phyloP scores from a whole-genome alignment of 2,113 vertebrate species.

The Pangasianodon gigas region DNA sequence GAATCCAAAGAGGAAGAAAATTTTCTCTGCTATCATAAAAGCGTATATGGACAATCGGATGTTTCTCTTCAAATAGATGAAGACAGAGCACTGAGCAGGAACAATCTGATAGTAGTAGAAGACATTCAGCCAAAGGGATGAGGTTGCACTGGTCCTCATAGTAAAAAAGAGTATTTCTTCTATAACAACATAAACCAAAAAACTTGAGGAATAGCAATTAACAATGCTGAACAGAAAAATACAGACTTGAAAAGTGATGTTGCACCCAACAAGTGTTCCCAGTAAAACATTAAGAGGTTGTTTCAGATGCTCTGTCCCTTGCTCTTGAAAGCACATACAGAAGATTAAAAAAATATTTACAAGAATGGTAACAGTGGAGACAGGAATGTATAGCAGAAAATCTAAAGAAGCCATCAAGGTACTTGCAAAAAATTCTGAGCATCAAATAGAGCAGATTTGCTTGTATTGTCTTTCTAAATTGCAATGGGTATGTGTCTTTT shows the following conservation, averaged over 20 bases:
- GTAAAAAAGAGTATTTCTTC: background rate
- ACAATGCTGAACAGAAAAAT: background rate
- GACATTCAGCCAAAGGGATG: slow-evolving; percentile 55
- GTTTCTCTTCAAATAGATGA: slow-evolving; percentile 60
- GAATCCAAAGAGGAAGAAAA: background rate
- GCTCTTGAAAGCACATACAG: slow-evolving; percentile 44
- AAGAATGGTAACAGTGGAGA: slow-evolving; percentile 27
- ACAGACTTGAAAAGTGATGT: slow-evolving; percentile 1
- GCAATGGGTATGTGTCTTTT: background rate
- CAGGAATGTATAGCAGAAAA: slow-evolving; percentile 35
- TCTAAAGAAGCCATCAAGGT: background rate
- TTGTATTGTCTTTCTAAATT: background rate
- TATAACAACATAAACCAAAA: background rate
- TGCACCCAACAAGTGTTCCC: slow-evolving; percentile 45
- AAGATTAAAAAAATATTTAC: slow-evolving; percentile 54
- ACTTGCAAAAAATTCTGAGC: background rate
- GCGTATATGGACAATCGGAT: slow-evolving; percentile 46
- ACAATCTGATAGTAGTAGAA: slow-evolving; percentile 60
- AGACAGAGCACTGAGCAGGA: slow-evolving; percentile 18
- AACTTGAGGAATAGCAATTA: accelerated
- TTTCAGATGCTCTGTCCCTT: slow-evolving; percentile 33
- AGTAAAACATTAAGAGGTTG: slow-evolving; percentile 58
- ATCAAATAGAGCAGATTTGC: background rate
- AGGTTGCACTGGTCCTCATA: slow-evolving; percentile 36
- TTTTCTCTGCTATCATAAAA: background rate